Evolutionary conservation across 2,888 invertebrate species (phyloP).

Genomic region (Euclidia mi): DNA sequence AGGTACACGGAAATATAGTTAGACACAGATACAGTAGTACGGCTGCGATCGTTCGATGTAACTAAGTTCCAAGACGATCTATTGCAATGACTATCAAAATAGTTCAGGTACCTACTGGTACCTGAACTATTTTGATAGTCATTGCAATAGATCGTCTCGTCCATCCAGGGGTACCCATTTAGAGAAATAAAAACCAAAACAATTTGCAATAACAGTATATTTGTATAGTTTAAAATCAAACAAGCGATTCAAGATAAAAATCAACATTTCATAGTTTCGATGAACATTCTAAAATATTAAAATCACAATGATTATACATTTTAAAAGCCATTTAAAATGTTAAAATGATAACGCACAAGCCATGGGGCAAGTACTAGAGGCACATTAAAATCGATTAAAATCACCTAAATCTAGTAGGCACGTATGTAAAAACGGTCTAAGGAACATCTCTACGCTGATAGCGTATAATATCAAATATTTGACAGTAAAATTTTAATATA

Average conservation of each 20-base stretch:
- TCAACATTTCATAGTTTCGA: conserved; percentile 68
- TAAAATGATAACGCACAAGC: conserved; percentile 46
- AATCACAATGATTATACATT: conserved; percentile 68
- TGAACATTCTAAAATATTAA: conserved; percentile 68
- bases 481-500: conserved; percentile 28
- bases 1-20: no score
- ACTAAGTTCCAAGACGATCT: no score
- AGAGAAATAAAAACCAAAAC: conserved; percentile 17
- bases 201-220: conserved; percentile 58
- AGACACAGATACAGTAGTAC: no score
- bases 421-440: conserved; percentile 67
- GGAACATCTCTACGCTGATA: conserved; percentile 73
- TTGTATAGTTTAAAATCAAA: conserved; percentile 75
- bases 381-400: conserved; percentile 78
- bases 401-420: conserved; percentile 68
- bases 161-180: no score
- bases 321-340: conserved; percentile 65
- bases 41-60: no score
- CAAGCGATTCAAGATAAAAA: conserved; percentile 73
- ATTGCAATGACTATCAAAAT: no score
- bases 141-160: no score
- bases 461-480: conserved; percentile 58
- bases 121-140: no score
- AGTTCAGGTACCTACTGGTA: no score
- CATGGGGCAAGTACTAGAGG: conserved; percentile 59